Conservation (phyloP, 2,888 invertebrate genomes). For the Trichopria drosophilae region DNA sequence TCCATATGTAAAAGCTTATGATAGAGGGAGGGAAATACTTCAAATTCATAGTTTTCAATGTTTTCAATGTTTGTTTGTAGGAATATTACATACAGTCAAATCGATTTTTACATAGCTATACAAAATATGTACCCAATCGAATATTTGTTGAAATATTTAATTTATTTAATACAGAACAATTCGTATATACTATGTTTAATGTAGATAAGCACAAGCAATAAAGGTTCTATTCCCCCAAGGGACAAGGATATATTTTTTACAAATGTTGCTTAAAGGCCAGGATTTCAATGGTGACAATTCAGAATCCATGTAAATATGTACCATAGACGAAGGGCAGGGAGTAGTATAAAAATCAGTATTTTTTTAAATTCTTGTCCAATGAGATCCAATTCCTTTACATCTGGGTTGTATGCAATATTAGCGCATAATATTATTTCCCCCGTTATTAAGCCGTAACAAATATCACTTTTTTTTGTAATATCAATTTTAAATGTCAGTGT, state of each 20-base stretch:
- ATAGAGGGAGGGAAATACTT: too few relatives aligned
- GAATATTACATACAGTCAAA: too few relatives aligned
- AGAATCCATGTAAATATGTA: neutral
- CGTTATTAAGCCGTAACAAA: neutral
- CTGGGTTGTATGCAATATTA: neutral
- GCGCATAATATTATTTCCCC: neutral
- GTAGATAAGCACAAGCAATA: too few relatives aligned
- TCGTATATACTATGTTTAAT: too few relatives aligned
- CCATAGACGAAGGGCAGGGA: neutral
- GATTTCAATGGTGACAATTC: neutral
- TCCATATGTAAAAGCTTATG: too few relatives aligned
- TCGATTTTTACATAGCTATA: too few relatives aligned
- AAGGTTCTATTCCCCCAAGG: neutral
- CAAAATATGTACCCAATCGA: too few relatives aligned
- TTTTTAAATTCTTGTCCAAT: neutral
- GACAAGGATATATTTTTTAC: neutral
- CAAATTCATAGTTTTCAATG: too few relatives aligned
- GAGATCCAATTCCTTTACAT: neutral
- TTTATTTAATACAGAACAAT: too few relatives aligned
- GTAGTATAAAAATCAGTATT: neutral
- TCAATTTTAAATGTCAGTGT: neutral
- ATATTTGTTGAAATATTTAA: too few relatives aligned
- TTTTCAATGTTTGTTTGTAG: too few relatives aligned
- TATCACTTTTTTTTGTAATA: neutral
- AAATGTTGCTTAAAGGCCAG: neutral